Evolutionary conservation across 2,113 vertebrate species (phyloP), one percentile per base, ranked within the genome.

Genomic region (Oreocharis arfaki): DNA sequence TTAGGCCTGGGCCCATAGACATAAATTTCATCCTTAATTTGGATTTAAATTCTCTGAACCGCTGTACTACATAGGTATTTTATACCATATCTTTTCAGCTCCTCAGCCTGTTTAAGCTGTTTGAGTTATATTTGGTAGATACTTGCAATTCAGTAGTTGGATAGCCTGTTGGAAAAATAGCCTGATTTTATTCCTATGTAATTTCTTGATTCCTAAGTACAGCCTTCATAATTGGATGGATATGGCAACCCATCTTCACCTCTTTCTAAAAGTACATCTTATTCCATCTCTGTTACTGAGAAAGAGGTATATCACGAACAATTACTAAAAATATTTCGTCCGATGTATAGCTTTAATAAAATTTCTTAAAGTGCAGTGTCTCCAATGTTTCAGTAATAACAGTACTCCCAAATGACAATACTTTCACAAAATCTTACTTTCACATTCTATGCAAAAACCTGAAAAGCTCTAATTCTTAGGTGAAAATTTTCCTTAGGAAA

Each of bases 241-340:
- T 92, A 65, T 82, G 33, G 80, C 84, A 91, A 64, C 64, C 46
- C 35, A 33, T 71, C 53, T 84, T 96, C 93, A 84, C 69, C 69
- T 91, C 41, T 87, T 78, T 65, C 60, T 49, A 87, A 93, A 89
- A 87, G 64, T 27, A 68, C 2, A 3, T 89, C 91, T 95, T 75
- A 87, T 94, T 91, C 80, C 64, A 37, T 78, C 68, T 52, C 49
- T 75, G 47, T 89, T 95, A 87, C 65, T 35, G 56, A 95, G 65
- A 64, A 78, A 92, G 73, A 84, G 41, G 33, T 71, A 64, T 84
- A 94, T 84, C 47, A 84, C 0, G 17, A 87, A 67, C 33, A 84
- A 75, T 94, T 95, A 56, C 93, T 95, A 89, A 89, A 93, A 94
- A 76, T 94, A 91, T 61, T 78, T 91, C 46, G 37, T 81, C 64